These are phyloP conservation scores for Stramonita haemastoma DNA, from an alignment of 2,888 invertebrate genomes.

Conservation along the genomic window DNA sequence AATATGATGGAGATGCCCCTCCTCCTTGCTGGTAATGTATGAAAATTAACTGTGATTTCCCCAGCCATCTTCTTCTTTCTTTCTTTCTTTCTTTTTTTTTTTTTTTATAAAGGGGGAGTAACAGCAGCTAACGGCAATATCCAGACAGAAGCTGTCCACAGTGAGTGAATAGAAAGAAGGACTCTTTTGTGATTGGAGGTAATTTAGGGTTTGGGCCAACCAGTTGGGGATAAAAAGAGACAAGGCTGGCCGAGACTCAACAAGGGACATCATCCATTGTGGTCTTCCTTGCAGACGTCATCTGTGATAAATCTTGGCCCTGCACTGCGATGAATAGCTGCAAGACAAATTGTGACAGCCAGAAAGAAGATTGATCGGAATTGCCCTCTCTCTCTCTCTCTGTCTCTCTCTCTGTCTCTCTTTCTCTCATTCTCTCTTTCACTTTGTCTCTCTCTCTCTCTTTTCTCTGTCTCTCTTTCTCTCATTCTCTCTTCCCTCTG, in stretches of 20 bases:
- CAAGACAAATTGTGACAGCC: slow-evolving; percentile 49
- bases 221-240: not conserved
- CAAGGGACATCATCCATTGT: slow-evolving; percentile 21
- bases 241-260: slow-evolving; percentile 23
- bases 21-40: too few species aligned
- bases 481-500: too few species aligned
- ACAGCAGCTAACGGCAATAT: slow-evolving; percentile 6
- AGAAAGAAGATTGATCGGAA: slow-evolving; percentile 49
- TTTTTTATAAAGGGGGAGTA: not conserved
- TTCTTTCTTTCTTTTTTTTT: too few species aligned
- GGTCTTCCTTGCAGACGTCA: slow-evolving; percentile 27
- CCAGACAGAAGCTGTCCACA: slow-evolving; percentile 10
- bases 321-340: slow-evolving; percentile 41
- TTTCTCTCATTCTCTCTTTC: too few species aligned
- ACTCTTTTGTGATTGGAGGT: slow-evolving; percentile 36
- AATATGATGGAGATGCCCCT: slow-evolving; percentile 34
- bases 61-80: slow-evolving; percentile 5
- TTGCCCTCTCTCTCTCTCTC: slow-evolving; percentile 1
- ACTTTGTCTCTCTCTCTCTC: too few species aligned
- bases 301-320: slow-evolving; percentile 47
- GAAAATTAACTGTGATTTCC: slow-evolving; percentile 30
- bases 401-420: slow-evolving; percentile 29
- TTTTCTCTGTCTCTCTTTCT: too few species aligned
- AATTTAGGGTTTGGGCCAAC: slow-evolving; percentile 28
- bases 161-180: slow-evolving; percentile 23